Conservation (phyloP, 2,888 invertebrate genomes). For the Choristoneura rosaceana region DNA sequence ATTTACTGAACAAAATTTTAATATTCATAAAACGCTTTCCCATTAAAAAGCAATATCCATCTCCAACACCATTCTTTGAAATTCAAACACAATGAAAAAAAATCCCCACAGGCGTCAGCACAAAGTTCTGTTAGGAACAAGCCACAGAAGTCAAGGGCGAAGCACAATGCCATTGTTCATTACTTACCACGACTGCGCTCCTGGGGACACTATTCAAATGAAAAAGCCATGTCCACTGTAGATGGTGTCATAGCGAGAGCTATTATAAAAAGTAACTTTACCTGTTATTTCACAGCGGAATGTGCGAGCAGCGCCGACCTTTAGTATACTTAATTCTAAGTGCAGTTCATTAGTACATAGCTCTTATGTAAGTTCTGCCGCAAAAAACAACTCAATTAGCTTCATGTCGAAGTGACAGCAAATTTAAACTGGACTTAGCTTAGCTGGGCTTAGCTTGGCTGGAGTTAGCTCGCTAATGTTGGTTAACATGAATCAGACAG, state of each 20-base stretch:
- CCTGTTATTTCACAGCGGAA: not conserved
- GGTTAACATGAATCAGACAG: not conserved
- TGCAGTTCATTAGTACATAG: too few relatives aligned
- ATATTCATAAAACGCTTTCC: too few relatives aligned
- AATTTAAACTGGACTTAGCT: not conserved
- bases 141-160: slow-evolving; percentile 13
- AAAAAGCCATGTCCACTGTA: slow-evolving; percentile 21
- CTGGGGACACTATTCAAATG: slow-evolving; percentile 20
- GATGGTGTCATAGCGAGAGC: not conserved
- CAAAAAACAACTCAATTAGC: too few relatives aligned
- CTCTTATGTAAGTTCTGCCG: too few relatives aligned
- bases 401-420: too few relatives aligned
- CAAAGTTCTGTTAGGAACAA: not conserved
- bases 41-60: too few relatives aligned
- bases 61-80: too few relatives aligned
- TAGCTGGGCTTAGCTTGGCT: too few relatives aligned
- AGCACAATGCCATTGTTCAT: slow-evolving; percentile 19
- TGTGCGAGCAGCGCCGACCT: not conserved
- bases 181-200: slow-evolving; percentile 27
- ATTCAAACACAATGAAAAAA: not conserved
- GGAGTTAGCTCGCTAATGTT: slow-evolving; percentile 10
- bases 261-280: not conserved
- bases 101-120: not conserved
- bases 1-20: too few relatives aligned
- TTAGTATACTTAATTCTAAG: not conserved